A percentile compares a stretch with the other conserved stretches of the same genome.
These are phyloP conservation scores for Liparis tanakae DNA, from an alignment of 2,797 vertebrate species.

Conservation along the genomic window DNA sequence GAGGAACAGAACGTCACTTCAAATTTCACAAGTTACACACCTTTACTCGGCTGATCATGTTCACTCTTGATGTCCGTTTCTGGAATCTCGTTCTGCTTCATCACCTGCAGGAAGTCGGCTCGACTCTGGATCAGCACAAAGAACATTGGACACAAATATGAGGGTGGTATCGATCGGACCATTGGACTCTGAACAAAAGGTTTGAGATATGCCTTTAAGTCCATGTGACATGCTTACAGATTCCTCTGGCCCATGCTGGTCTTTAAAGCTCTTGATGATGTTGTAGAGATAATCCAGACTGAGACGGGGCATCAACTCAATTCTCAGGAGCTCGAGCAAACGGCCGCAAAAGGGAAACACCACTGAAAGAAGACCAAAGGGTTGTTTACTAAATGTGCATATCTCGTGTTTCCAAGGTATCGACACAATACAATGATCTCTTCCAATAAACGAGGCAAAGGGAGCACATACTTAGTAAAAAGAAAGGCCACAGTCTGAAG, in stretches of 20 bases:
- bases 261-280: conserved; percentile 79
- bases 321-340: conserved; percentile 68
- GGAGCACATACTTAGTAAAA: conserved; percentile 65
- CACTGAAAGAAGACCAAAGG: conserved; percentile 64
- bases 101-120: conserved; percentile 73
- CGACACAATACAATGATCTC: not conserved
- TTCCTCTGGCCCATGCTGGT: conserved; percentile 57
- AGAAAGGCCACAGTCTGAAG: conserved; percentile 56
- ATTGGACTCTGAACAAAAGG: not conserved
- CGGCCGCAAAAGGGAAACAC: conserved; percentile 69
- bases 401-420: not conserved
- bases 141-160: not conserved
- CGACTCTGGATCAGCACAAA: conserved; percentile 44
- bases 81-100: conserved; percentile 73
- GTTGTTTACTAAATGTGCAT: not conserved
- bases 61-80: conserved; percentile 45
- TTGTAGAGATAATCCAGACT: conserved; percentile 76
- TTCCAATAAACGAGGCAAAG: not conserved
- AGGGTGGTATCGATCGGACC: not conserved
- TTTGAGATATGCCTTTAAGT: not conserved
- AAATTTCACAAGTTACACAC: conserved; percentile 41
- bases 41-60: conserved; percentile 71
- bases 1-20: not conserved
- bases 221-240: conserved; percentile 45
- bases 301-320: conserved; percentile 57